Conservation (phyloP, 2,113 vertebrate genomes). For the Vidua chalybeata region DNA sequence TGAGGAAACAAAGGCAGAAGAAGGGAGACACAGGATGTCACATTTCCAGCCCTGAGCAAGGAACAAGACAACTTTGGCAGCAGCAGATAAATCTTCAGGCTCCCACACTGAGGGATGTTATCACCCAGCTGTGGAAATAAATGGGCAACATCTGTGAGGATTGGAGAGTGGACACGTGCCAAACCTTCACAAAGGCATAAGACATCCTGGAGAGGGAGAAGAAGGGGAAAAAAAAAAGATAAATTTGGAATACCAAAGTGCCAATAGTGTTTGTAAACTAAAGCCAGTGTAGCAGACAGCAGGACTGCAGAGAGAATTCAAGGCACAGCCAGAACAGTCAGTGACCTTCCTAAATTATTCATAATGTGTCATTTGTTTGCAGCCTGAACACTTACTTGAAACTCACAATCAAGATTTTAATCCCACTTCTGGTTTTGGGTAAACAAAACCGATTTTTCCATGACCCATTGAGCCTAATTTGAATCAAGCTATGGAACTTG, state of each 20-base stretch:
- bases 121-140: not conserved
- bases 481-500: not conserved
- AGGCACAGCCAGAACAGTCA: not conserved
- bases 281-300: not conserved
- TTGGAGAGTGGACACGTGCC: not conserved
- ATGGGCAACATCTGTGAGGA: not conserved
- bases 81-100: not conserved
- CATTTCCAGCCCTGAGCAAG: not conserved
- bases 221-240: not conserved
- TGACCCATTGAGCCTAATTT: slow-evolving; percentile 9
- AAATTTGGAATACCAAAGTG: not conserved
- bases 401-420: not conserved
- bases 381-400: slow-evolving; percentile 2
- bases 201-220: not conserved
- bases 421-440: slow-evolving; percentile 3
- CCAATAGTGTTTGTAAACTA: not conserved
- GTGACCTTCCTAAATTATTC: slow-evolving; percentile 57
- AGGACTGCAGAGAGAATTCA: not conserved
- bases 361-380: not conserved
- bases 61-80: not conserved
- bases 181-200: not conserved
- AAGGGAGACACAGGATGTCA: not conserved
- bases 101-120: not conserved
- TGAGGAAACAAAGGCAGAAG: not conserved
- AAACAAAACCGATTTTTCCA: slow-evolving; percentile 1